Evolutionary conservation across 35 echinoderm and acorn worm species (phyloP).

Genomic region (Ptychodera flava): DNA sequence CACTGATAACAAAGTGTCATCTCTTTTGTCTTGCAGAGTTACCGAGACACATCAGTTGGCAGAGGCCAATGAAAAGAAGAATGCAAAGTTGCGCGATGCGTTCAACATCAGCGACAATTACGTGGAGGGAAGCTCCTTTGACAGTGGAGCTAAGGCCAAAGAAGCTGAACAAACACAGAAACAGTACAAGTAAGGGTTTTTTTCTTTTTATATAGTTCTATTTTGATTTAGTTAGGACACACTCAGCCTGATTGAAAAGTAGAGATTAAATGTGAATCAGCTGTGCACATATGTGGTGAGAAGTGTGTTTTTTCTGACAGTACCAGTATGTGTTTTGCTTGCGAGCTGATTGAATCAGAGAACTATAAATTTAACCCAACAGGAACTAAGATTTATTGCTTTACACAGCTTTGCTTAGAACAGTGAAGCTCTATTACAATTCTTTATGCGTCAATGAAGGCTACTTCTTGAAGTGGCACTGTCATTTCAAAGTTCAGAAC

Average conservation of each 20-base stretch:
- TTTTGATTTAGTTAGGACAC: neutral
- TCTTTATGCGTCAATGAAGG: no score
- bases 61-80: conserved; percentile 95
- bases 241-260: neutral
- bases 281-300: no score
- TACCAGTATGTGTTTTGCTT: no score
- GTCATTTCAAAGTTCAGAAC: no score
- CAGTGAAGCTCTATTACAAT: no score
- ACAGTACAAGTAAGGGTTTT: conserved; percentile 74
- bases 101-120: conserved; percentile 92
- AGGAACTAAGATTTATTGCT: no score
- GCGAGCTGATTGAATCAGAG: no score
- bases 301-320: no score
- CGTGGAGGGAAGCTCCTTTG: conserved; percentile 95
- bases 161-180: conserved; percentile 84
- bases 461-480: no score
- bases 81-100: conserved; percentile 89
- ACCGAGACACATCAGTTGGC: conserved; percentile 93
- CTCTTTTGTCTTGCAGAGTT: conserved; percentile 33
- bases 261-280: no score
- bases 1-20: neutral
- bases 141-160: conserved; percentile 68
- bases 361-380: no score
- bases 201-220: neutral
- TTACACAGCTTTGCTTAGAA: no score